Percentiles rank a stretch among this genome's conserved stretches.
phyloP scores from a whole-genome alignment of 2,113 vertebrate genomes.

The Acanthochromis polyacanthus region DNA sequence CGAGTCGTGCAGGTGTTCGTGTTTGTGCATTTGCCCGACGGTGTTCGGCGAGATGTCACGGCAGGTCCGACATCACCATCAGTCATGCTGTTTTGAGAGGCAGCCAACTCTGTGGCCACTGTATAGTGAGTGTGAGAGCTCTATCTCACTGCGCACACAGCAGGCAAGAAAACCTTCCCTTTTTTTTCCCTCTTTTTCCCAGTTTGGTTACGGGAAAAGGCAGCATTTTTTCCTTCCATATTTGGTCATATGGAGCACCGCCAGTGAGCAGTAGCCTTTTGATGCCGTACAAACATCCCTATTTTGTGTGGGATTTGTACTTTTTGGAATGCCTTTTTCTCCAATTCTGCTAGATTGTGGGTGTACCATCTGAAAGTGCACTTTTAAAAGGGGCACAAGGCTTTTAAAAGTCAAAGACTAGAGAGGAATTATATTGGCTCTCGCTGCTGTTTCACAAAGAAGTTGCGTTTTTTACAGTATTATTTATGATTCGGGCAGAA shows the following conservation, averaged over 20 bases:
- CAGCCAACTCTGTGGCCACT: conserved; percentile 71
- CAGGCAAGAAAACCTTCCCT: conserved; percentile 73
- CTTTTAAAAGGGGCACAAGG: conserved; percentile 55
- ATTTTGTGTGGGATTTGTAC: conserved; percentile 82
- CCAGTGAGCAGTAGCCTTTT: conserved; percentile 85
- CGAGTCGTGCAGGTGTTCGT: conserved; percentile 52
- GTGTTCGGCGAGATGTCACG: conserved; percentile 59
- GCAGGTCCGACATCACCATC: conserved; percentile 66
- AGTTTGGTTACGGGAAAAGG: conserved; percentile 87
- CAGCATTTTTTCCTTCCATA: conserved; percentile 87
- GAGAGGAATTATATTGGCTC: conserved; percentile 32
- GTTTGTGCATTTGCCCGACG: background rate
- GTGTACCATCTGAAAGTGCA: conserved; percentile 70
- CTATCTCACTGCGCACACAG: conserved; percentile 82
- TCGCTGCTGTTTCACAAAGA: conserved; percentile 40
- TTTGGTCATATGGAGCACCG: conserved; percentile 86
- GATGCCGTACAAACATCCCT: conserved; percentile 84
- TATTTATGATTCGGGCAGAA: conserved; percentile 63
- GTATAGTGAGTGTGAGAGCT: conserved; percentile 79
- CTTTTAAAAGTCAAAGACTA: conserved; percentile 61
- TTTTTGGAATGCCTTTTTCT: conserved; percentile 69
- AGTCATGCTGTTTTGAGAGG: conserved; percentile 67
- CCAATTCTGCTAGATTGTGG: conserved; percentile 72
- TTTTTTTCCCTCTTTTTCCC: conserved; percentile 66
- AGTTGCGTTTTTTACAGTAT: conserved; percentile 51